phyloP scores from a whole-genome alignment of 1,140 invertebrate genomes.

The Drosophila insularis region DNA sequence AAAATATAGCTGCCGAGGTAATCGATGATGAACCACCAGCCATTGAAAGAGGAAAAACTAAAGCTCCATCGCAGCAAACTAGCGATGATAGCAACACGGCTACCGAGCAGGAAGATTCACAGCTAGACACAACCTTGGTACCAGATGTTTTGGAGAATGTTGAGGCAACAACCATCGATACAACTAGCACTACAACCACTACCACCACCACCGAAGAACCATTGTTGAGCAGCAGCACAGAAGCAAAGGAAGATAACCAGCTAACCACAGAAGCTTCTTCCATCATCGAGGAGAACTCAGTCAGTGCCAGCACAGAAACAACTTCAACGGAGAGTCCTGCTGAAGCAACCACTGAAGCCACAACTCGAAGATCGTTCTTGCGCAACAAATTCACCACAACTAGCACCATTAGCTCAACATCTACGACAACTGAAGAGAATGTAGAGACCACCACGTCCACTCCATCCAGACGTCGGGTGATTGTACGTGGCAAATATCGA shows the following conservation, averaged over 20 bases:
- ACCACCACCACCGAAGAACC: slow-evolving; percentile 6
- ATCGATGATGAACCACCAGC: slow-evolving; percentile 47
- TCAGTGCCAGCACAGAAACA: background rate
- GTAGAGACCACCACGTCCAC: slow-evolving; percentile 25
- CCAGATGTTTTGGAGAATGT: background rate
- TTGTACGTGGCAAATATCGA: slow-evolving; percentile 60
- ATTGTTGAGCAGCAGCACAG: background rate
- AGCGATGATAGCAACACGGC: slow-evolving; percentile 60
- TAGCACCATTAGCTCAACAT: slow-evolving; percentile 10
- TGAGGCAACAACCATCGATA: background rate
- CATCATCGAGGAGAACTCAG: background rate
- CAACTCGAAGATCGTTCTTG: slow-evolving; percentile 15
- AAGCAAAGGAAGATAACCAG: background rate
- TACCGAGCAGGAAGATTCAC: slow-evolving; percentile 54
- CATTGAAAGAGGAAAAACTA: slow-evolving; percentile 40
- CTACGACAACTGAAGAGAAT: background rate
- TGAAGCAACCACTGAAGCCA: slow-evolving; percentile 1
- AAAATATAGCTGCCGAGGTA: slow-evolving; percentile 66
- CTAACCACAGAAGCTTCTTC: background rate
- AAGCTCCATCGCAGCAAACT: slow-evolving; percentile 32
- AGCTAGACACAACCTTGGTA: background rate
- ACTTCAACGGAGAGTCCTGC: background rate
- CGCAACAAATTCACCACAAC: slow-evolving; percentile 5
- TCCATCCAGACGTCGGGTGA: slow-evolving; percentile 33
- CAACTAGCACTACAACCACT: background rate